Evolutionary conservation across 2,797 vertebrate genomes (phyloP), one percentile per base, ranked within the genome.

Genomic region (Syncerus caffer): DNA sequence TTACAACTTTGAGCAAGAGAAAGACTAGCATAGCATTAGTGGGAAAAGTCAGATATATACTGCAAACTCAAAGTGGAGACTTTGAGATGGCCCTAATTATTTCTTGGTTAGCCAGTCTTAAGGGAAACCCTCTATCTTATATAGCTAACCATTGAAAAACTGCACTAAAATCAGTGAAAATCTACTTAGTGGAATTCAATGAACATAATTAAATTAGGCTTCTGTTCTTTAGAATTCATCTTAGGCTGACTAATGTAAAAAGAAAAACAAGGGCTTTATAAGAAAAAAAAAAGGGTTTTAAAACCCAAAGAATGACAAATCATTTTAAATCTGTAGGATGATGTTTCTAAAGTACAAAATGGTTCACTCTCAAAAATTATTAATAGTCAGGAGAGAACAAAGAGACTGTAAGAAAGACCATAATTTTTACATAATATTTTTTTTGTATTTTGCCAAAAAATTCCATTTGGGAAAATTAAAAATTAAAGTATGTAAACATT

Each of bases 181-280:
- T 96, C 97, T 94, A 95, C 95, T 97, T 96, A 97, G 67, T 38
- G 34, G 93, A 96, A 96, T 98, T 98, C 92, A 96, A 84, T 97
- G 87, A 78, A 74, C 80, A 85, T 85, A 97, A 90, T 97, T 96
- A 93, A 89, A 96, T 96, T 93, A 97, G 58, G 15, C 7, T 84
- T 94, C 53, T 82, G 19, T 89, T 94, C 82, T 84, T 96, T 62
- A 96, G 96, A 92, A 76, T 98, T 96, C 29, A 95, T 51, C 42
- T 60, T 89, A 50, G 17, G 25, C 45, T 89, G 93, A 29, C 89
- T 42, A 84, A 78, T 91, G 19, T 89, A 92, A 55, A 51, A 53
- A 7, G 15, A 3, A 2, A 60, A 96, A 84, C 27, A 95, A 74
- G 15, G 3, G 4, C 47, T 96, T 71, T 89, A 53, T 17, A 51